Evolutionary conservation across 2,797 vertebrate genomes (phyloP).

Genomic region (Neostethus bicornis): DNA sequence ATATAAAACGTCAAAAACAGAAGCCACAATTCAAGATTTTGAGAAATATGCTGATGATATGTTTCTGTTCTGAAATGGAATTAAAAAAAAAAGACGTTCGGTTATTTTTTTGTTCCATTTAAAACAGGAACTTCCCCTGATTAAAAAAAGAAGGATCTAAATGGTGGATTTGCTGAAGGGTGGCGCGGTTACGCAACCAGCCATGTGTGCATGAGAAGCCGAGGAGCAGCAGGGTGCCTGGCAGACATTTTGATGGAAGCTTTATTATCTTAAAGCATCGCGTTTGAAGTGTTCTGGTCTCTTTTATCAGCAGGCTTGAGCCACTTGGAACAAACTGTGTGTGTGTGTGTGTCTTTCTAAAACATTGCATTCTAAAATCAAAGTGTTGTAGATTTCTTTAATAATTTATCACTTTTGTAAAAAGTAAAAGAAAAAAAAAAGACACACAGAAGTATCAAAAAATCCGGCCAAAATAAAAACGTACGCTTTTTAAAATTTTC

Average conservation of each 20-base stretch:
- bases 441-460: no score
- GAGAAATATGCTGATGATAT: conserved; percentile 26
- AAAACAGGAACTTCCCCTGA: conserved; percentile 50
- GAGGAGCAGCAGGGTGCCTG: conserved; percentile 43
- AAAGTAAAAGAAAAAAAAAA: no score
- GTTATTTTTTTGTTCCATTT: conserved; percentile 48
- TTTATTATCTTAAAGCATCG: conserved; percentile 71
- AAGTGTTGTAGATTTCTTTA: no score
- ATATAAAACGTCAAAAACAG: conserved; percentile 11
- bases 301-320: conserved; percentile 73
- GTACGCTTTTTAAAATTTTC: no score
- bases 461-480: no score
- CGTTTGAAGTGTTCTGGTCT: conserved; percentile 75
- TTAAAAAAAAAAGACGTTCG: conserved; percentile 1
- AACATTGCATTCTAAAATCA: no score
- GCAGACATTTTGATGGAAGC: conserved; percentile 71
- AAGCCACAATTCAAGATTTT: conserved; percentile 1
- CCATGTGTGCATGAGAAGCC: conserved; percentile 39
- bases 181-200: conserved; percentile 50
- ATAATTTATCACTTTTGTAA: no score
- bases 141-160: conserved; percentile 45
- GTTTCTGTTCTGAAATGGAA: conserved; percentile 20
- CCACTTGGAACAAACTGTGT: conserved; percentile 60
- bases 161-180: conserved; percentile 53
- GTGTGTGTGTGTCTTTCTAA: neutral